Percentiles rank a stretch among this genome's conserved stretches.
Evolutionary conservation across 2,113 vertebrate species (phyloP).

Genomic region (Sorex fumeus): DNA sequence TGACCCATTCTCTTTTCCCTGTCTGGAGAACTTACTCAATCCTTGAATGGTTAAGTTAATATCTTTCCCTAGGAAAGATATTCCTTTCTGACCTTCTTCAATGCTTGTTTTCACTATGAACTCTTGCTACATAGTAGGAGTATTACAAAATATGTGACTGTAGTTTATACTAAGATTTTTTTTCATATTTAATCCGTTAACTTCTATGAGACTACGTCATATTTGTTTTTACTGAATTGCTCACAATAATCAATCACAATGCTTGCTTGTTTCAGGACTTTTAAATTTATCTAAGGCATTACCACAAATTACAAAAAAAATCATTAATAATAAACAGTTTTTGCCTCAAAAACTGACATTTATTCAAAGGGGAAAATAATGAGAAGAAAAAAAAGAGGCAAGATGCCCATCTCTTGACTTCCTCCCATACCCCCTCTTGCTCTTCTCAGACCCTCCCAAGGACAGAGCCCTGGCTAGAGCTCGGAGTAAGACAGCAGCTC

Average conservation of each 20-base stretch:
- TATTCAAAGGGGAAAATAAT: slow-evolving; percentile 82
- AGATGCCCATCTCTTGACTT: slow-evolving; percentile 84
- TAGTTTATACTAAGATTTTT: background rate
- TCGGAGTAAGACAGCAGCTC: slow-evolving; percentile 56
- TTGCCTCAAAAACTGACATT: slow-evolving; percentile 88
- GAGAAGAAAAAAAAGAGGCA: slow-evolving; percentile 75
- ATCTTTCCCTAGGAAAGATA: background rate
- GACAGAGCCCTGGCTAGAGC: slow-evolving; percentile 46
- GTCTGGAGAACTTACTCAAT: background rate
- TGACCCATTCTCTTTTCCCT: background rate
- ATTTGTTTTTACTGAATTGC: slow-evolving; percentile 19
- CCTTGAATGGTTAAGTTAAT: background rate
- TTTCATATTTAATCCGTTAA: background rate
- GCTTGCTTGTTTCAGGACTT: background rate
- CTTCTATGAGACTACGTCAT: background rate
- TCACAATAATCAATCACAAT: background rate
- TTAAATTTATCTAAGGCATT: background rate
- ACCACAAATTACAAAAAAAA: background rate
- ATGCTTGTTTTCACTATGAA: background rate
- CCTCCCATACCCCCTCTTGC: slow-evolving; percentile 79
- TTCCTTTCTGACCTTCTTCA: background rate
- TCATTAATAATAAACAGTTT: slow-evolving; percentile 2
- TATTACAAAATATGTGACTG: background rate
- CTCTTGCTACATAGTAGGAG: background rate
- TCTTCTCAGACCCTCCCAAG: slow-evolving; percentile 62